A percentile compares a stretch with the other conserved stretches of the same genome.
These are phyloP conservation scores for Ceyx erithaca DNA, from an alignment of 2,797 vertebrate genomes.

Conservation along the genomic window DNA sequence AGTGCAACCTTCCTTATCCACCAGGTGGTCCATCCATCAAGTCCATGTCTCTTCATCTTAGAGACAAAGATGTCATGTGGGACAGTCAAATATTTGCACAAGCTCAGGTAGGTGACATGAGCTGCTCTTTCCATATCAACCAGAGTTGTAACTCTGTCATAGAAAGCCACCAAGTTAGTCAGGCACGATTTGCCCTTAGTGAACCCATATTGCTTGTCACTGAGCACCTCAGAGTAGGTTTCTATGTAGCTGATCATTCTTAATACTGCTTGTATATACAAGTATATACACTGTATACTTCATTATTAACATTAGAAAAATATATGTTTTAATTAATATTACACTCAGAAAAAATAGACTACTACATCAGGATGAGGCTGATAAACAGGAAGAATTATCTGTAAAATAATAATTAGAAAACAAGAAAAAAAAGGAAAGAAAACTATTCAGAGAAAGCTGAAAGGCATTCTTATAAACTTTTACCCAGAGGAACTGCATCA, in stretches of 20 bases:
- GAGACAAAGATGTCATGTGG: too few relatives aligned
- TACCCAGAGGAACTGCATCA: neutral
- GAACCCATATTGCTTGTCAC: too few relatives aligned
- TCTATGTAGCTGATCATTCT: neutral
- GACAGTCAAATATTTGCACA: too few relatives aligned
- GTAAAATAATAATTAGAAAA: neutral
- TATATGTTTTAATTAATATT: neutral
- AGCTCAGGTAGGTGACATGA: too few relatives aligned
- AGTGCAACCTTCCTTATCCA: too few relatives aligned
- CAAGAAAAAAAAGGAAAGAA: neutral
- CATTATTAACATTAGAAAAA: neutral
- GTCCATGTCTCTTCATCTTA: too few relatives aligned
- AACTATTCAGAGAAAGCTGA: neutral
- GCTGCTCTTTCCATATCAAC: too few relatives aligned
- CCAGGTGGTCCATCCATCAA: too few relatives aligned
- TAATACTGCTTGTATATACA: neutral
- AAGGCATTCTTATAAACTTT: conserved; percentile 23
- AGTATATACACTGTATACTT: neutral
- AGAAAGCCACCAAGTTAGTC: too few relatives aligned
- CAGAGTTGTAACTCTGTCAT: too few relatives aligned
- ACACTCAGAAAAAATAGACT: neutral
- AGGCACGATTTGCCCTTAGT: too few relatives aligned
- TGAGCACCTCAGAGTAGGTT: neutral
- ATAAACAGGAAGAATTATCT: neutral
- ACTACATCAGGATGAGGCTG: neutral